Evolutionary conservation across 1,140 invertebrate species (phyloP), one percentile per base, ranked within the genome.

Genomic region (Dryas iulia): DNA sequence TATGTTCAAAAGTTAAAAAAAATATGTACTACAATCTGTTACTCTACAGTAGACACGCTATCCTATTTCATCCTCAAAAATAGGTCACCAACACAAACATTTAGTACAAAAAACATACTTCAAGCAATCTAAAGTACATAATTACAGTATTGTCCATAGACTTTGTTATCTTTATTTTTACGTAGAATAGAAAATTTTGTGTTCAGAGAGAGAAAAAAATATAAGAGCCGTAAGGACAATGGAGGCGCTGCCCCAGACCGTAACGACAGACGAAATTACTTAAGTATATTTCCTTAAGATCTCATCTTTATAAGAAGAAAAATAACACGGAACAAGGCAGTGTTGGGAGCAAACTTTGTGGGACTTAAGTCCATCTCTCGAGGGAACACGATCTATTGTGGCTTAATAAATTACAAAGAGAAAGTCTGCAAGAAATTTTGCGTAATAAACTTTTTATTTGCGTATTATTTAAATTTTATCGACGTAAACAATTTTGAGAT

Each of bases 181-280:
- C 14, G 72, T 70, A 66, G 66, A 69, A 74, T 70, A 66, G 66
- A 69, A 74, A 18, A 77, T 77, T 74, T 77, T 72, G 71, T 74
- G 68, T 59, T 66, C 39, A 69, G 26, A 72, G 62, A 74, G 72
- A 69, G 67, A 74, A 74, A 75, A 74, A 74, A 74, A 73, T 77
- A 79, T 79, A 79, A 74, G 74, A 65, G 61, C 56, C 39, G 70
- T 63, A 35, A 54, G 57, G 68, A 79, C 77, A 79, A 79, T 74
- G 52, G 72, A 62, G 25, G 66, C 59, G 59, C 70, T 59, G 60
- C 58, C 70, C 71, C 53, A 60, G 70, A 66, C 71, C 69, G 67
- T 71, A 74, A 79, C 72, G 77, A 77, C 77, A 74, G 67, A 71
- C 68, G 71, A 79, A 79, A 79, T 79, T 79, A 79, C 77, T 79